Base-by-base conservation (phyloP, 2,113 vertebrate species). In the Bambusicola thoracicus region DNA sequence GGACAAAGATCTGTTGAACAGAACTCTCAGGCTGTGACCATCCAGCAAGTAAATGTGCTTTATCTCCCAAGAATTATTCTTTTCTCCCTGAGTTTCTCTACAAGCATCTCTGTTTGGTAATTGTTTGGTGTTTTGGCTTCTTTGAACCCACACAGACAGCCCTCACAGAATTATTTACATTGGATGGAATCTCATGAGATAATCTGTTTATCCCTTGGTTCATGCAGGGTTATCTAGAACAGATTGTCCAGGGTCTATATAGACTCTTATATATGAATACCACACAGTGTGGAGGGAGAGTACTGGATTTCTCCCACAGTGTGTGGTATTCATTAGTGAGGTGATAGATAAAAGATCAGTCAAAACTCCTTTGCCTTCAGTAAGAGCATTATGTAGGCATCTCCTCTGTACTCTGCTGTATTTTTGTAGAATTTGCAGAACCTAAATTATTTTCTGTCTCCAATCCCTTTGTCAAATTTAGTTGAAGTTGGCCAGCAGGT, bases 401-500 rank as follows among this genome's bases (percentile, higher is more conserved):
- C 18, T 74, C 29, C 75, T 55, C 66, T 19, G 8, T 85, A 38
- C 21, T 87, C 22, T 27, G 59, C 11, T 74, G 73, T 44, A 38
- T 44, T 93, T 77, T 70, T 77, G 59, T 85, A 77, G 49, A 77
- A 59, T 70, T 74, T 69, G 13, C 29, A 63, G 25, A 34, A 55
- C 53, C 29, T 25, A 66, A 32, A 80, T 87, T 85, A 62, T 89
- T 91, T 91, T 85, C 25, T 85, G 48, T 69, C n/a, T 87, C 40
- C 49, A 82, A 53, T 75, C 40, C 32, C 40, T 85, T 75, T 58
- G 63, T 91, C 34, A 87, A 87, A 90, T 95, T 62, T 25, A 67
- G 30, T 49, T 94, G 79, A 87, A 92, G 85, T 61, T 85, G 72
- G 72, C 44, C 72, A 74, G 59, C 59, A 80, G 63, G 29, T 79